phyloP scores from a whole-genome alignment of 2,797 vertebrate genomes.

The Acrossocheilus fasciatus region DNA sequence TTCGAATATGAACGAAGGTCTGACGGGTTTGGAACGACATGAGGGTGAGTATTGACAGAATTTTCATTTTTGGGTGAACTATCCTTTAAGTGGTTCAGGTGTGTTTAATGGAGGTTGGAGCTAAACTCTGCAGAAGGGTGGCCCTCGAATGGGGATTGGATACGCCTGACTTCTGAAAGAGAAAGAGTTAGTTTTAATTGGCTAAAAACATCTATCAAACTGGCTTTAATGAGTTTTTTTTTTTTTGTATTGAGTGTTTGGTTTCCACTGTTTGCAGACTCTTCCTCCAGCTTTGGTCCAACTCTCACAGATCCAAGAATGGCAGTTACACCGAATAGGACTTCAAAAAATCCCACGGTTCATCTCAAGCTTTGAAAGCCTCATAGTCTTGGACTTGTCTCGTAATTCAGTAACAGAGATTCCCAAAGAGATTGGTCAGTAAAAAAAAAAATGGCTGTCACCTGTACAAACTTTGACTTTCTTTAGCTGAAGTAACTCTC shows the following conservation, averaged over 20 bases:
- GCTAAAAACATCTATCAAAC: not conserved
- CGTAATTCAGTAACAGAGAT: conserved; percentile 87
- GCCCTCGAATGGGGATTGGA: not conserved
- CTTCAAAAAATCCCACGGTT: conserved; percentile 89
- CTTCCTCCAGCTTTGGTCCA: conserved; percentile 87
- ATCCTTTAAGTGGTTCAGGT: not conserved
- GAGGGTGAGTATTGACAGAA: too few species aligned
- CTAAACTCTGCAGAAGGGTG: not conserved
- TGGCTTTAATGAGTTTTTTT: not conserved
- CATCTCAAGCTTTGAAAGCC: conserved; percentile 86
- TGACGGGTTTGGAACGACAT: too few species aligned
- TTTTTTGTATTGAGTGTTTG: not conserved
- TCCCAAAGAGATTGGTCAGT: conserved; percentile 89
- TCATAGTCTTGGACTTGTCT: conserved; percentile 91
- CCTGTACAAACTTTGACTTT: not conserved
- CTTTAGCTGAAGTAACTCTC: not conserved
- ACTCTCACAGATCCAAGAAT: conserved; percentile 89
- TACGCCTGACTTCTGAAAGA: not conserved
- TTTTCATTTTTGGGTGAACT: too few species aligned
- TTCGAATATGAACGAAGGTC: too few species aligned
- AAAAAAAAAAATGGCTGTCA: not conserved
- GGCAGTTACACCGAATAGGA: conserved; percentile 90
- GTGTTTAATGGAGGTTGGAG: not conserved
- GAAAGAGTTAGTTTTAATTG: not conserved
- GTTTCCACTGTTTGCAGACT: conserved; percentile 68